Percentiles rank a stretch among this genome's conserved stretches.
These are phyloP conservation scores for Crotalus horridus DNA, from an alignment of 2,113 vertebrate genomes.

Conservation along the genomic window DNA sequence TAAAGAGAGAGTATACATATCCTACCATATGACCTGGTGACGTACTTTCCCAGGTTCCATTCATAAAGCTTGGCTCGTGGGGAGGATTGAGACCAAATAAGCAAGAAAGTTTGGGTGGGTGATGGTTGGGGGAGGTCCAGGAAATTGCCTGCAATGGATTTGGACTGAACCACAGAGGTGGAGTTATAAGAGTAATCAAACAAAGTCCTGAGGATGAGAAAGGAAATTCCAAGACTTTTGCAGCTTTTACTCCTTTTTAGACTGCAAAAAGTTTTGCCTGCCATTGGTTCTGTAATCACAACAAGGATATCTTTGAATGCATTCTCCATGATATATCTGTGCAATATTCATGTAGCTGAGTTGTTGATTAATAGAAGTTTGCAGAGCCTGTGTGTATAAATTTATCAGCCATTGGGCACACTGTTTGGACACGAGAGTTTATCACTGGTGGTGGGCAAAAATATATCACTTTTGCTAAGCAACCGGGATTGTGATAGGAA, in stretches of 20 bases:
- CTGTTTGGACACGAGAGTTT: neutral
- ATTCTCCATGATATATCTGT: neutral
- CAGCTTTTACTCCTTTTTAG: neutral
- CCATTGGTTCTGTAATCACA: neutral
- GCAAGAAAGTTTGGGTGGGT: neutral
- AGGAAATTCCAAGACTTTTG: neutral
- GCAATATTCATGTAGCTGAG: neutral
- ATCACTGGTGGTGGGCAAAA: neutral
- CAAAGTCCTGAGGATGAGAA: neutral
- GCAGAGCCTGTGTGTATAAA: neutral
- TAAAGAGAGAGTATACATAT: neutral
- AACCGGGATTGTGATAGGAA: neutral
- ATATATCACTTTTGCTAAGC: neutral
- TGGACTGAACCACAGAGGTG: neutral
- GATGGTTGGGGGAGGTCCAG: neutral
- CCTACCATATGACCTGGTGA: neutral
- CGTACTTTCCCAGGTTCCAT: neutral
- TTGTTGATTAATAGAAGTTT: neutral
- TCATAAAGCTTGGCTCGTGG: neutral
- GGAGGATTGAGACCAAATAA: neutral
- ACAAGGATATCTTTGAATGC: neutral
- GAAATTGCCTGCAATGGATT: neutral
- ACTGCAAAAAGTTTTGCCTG: neutral
- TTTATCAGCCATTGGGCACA: neutral
- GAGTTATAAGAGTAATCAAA: neutral